Percentiles rank a stretch among this genome's conserved stretches.
Evolutionary conservation across 1,140 invertebrate genomes (phyloP).

Genomic region (Bathynomus jamesi): DNA sequence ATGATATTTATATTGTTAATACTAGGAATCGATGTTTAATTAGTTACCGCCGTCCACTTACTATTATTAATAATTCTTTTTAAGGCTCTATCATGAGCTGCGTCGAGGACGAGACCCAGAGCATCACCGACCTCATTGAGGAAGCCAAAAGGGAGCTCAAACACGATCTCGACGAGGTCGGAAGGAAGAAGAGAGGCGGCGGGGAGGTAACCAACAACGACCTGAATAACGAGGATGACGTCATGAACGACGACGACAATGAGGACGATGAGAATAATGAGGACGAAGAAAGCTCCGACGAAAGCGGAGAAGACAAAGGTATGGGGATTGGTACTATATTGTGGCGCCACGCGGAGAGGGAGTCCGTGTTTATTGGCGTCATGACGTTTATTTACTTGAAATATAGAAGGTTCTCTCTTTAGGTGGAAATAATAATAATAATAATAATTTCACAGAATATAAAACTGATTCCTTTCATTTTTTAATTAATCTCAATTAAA

Average conservation of each 20-base stretch:
- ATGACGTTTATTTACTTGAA: too few species aligned
- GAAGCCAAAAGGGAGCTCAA: constrained; percentile 60
- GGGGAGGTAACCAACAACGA: constrained; percentile 8
- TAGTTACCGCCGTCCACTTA: background rate
- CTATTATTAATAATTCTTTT: background rate
- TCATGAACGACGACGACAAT: constrained; percentile 48
- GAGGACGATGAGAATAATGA: constrained; percentile 39
- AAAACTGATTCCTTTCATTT: too few species aligned
- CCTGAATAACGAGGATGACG: constrained; percentile 41
- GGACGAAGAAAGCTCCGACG: constrained; percentile 37
- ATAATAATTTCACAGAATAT: too few species aligned
- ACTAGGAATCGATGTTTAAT: background rate
- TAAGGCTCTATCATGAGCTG: constrained; percentile 30
- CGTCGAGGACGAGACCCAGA: constrained; percentile 27
- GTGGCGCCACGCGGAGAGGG: constrained; percentile 38
- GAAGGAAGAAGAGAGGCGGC: constrained; percentile 39
- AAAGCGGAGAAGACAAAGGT: constrained; percentile 37
- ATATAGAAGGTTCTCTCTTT: too few species aligned
- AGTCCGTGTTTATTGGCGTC: too few species aligned
- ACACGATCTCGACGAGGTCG: constrained; percentile 48
- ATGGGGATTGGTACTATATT: constrained; percentile 10
- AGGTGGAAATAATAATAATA: too few species aligned
- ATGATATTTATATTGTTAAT: background rate
- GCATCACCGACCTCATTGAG: constrained; percentile 47
- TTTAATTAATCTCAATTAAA: too few species aligned